Evolutionary conservation across 2,113 vertebrate genomes (phyloP).

Genomic region (Nothoprocta perdicaria): DNA sequence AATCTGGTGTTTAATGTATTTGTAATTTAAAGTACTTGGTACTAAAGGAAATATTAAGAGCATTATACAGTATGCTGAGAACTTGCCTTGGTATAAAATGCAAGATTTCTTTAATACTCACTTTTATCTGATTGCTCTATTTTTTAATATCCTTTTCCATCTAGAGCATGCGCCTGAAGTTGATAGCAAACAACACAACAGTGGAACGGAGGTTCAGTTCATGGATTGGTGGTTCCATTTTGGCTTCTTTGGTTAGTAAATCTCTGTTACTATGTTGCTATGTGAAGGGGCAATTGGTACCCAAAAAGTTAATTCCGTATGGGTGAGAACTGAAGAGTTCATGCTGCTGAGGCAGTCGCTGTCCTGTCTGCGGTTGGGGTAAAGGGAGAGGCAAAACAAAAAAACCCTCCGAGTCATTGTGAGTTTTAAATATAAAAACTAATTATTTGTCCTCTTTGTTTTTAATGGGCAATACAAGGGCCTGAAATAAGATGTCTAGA

Average conservation of each 20-base stretch:
- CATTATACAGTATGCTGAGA: background rate
- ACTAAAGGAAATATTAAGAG: background rate
- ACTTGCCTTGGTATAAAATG: background rate
- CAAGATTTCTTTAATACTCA: background rate
- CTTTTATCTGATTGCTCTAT: background rate
- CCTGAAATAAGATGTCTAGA: background rate
- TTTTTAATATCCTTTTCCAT: background rate
- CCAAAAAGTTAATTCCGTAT: accelerated
- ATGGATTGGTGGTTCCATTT: slow-evolving; percentile 96
- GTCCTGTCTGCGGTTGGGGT: background rate
- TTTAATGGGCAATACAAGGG: background rate
- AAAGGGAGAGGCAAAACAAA: background rate
- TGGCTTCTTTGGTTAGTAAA: slow-evolving; percentile 93
- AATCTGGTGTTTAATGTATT: background rate
- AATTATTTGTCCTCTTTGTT: background rate
- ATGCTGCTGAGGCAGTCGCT: accelerated
- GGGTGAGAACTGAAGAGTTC: background rate
- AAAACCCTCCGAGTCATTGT: background rate
- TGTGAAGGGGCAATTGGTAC: background rate
- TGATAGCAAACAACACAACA: slow-evolving; percentile 98
- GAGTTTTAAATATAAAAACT: background rate
- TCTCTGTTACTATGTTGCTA: background rate
- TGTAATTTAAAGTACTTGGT: background rate
- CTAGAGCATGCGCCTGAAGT: slow-evolving; percentile 97
- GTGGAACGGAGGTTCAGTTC: slow-evolving; percentile 96